A percentile compares a stretch with the other conserved stretches of the same genome.
Evolutionary conservation across 2,888 invertebrate species (phyloP).

Genomic region (Thelaira solivaga): DNA sequence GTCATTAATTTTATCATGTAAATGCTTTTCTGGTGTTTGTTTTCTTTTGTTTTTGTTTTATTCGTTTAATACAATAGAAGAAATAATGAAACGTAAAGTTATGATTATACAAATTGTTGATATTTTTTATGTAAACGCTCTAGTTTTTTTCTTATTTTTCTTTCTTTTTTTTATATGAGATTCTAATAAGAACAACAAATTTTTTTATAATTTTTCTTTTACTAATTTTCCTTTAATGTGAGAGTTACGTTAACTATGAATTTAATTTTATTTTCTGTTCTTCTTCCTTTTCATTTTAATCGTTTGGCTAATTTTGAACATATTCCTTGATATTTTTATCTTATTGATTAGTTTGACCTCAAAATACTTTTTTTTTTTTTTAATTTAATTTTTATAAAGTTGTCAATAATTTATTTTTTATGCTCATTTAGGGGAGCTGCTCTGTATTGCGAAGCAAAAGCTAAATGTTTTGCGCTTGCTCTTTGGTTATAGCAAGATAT

Average conservation of each 20-base stretch:
- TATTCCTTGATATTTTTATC: constrained; percentile 1
- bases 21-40: constrained; percentile 57
- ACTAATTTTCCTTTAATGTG: constrained; percentile 12
- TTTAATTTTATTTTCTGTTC: background rate
- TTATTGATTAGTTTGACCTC: constrained; percentile 22
- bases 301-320: constrained; percentile 42
- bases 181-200: constrained; percentile 40
- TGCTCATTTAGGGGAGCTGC: background rate
- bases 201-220: constrained; percentile 4
- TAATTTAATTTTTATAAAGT: background rate
- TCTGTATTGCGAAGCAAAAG: too few species aligned
- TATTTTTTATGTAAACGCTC: background rate
- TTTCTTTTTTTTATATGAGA: background rate
- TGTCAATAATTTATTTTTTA: background rate
- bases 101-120: constrained; percentile 33
- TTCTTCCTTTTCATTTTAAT: background rate
- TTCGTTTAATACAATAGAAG: constrained; percentile 28
- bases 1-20: constrained; percentile 31
- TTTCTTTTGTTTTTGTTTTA: too few species aligned
- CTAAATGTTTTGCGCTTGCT: too few species aligned
- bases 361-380: background rate
- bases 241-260: constrained; percentile 44
- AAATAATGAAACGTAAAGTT: constrained; percentile 15
- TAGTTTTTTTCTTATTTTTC: background rate
- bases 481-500: too few species aligned